Conservation (phyloP, 2,113 vertebrate species). For the Tetraodon nigroviridis region DNA sequence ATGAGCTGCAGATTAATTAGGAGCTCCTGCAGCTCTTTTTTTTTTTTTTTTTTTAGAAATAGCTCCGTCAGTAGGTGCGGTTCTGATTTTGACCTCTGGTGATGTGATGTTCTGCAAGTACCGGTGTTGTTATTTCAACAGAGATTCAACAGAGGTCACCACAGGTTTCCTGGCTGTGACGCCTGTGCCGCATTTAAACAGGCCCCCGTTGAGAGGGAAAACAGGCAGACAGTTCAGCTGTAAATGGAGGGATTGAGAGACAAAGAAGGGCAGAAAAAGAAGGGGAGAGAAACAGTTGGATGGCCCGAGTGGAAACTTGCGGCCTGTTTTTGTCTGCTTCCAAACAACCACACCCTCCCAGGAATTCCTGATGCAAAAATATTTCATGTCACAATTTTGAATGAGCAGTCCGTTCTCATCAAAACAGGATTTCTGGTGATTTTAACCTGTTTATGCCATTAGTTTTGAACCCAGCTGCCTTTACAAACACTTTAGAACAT, state of each 20-base stretch:
- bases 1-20: too few species aligned
- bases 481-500: too few species aligned
- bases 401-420: slow-evolving; percentile 22
- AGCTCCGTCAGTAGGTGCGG: not conserved
- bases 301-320: slow-evolving; percentile 53
- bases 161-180: slow-evolving; percentile 44
- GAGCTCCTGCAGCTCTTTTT: too few species aligned
- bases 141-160: slow-evolving; percentile 34
- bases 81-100: slow-evolving; percentile 5
- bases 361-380: slow-evolving; percentile 63
- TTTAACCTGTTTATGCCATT: too few species aligned
- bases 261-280: slow-evolving; percentile 15
- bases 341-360: slow-evolving; percentile 68
- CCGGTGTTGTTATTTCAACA: slow-evolving; percentile 41
- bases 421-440: not conserved
- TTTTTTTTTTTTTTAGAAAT: too few species aligned
- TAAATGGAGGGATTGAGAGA: slow-evolving; percentile 21
- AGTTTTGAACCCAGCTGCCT: too few species aligned
- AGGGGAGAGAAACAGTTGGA: slow-evolving; percentile 9
- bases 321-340: slow-evolving; percentile 56
- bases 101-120: slow-evolving; percentile 23
- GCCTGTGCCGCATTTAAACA: slow-evolving; percentile 33
- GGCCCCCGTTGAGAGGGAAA: slow-evolving; percentile 36
- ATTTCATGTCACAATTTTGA: slow-evolving; percentile 46
- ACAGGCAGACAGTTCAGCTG: slow-evolving; percentile 30